Evolutionary conservation across 2,797 vertebrate genomes (phyloP), one percentile per base, ranked within the genome.

Genomic region (Myiothlypis chrysogaster): DNA sequence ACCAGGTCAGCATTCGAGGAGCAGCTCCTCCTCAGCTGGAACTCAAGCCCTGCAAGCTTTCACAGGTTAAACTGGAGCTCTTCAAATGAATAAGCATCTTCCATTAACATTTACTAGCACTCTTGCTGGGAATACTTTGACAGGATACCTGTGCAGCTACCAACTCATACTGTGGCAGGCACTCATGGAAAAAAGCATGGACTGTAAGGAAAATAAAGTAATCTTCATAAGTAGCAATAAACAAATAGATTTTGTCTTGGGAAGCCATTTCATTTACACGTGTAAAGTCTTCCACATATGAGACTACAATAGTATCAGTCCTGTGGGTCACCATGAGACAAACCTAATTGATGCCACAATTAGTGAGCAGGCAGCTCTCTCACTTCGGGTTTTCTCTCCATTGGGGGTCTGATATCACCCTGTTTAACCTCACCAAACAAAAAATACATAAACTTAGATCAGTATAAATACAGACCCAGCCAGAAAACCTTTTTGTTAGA

Each of bases 241-340:
- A 69, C 49, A 59, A 50, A 76, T 1, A 47, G 21, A 68, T 52
- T 69, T 23, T 50, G 11, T 39, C 49, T 60, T 70, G 28, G 20
- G 28, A 55, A 83, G 24, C 69, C 46, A 23, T 2, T 76, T 41
- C 12, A 47, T 72, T 76, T 60, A 53, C 30, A 34, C 0, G 0
- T 4, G 8, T 6, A 34, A 72, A 37, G 27, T 24, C 50, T 78
- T 61, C 35, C 3, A 3, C 2, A 0, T 8, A 8, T 6, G 5
- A 72, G 24, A 23, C 37, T 23, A n/a, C 1, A 3, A 46, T 0
- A 86, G 25, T 60, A 56, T 57, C 30, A n/a, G 37, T 8, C 8
- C 30, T 69, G n/a, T 4, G 1, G 34, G 64, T 68, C 32, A 22
- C 49, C 3, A 6, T 1, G n/a, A 91, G 32, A 39, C 8, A 8